Evolutionary conservation across 2,888 invertebrate genomes (phyloP), one percentile per base, ranked within the genome.

Genomic region (Sthenelais limicola): DNA sequence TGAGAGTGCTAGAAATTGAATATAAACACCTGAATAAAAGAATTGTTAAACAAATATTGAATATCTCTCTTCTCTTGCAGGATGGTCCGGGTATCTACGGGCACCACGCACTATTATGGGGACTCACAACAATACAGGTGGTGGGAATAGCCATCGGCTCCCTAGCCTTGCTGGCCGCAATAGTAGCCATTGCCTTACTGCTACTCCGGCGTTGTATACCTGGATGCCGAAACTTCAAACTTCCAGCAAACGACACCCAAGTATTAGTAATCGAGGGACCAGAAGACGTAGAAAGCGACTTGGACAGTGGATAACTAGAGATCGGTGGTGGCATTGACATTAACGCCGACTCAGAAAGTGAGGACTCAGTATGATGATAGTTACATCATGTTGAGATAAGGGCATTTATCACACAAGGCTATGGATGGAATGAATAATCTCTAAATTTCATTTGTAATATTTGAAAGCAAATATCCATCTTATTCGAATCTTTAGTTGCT

Each of bases 221-320:
- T 9, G 58, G 48, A 4, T 71, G 71, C 30, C 33, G 62, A 12
- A 71, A 51, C 71, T 58, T 71, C 49, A 71, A 71, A 56, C 58
- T 71, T 43, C 62, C 71, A 32, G 33, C 30, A 5, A 71, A 30
- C 15, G 71, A 71, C 48, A 71, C 71, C n/a, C 71, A 71, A 49
- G 54, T 71, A 32, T 26, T 71, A 21, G 71, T 71, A 21, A 71
- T 71, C n/a, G 71, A 71, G 24, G 71, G 62, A n/a, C 58, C 58
- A 15, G 71, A 71, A 21, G 62, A 71, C 48, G 35, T 62, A 24
- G 71, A 71, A 18, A 71, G 58, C 43, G 71, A 71, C 58, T 30
- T 51, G 33, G 70, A 70, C 54, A 70, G 70, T 52, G 56, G 51
- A 70, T 70, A 70, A 51, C 70, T 68, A 68, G 49, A 68, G 68